Conservation (phyloP, 37 sponge, comb jelly and placozoan species). For the Cliona cf. orientalis region DNA sequence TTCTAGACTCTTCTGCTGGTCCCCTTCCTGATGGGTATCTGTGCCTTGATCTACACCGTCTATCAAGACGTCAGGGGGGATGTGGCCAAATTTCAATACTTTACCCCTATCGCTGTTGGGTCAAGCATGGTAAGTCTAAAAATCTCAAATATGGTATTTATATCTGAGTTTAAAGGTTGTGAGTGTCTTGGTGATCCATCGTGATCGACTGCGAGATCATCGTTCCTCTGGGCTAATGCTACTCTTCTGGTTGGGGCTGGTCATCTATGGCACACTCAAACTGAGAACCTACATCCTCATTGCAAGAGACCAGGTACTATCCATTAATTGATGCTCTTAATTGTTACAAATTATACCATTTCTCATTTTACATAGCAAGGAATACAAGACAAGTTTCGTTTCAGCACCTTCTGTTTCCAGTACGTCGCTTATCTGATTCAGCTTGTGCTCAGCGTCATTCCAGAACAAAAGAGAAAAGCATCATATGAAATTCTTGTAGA, state of each 20-base stretch:
- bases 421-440: constrained; percentile 37
- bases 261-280: constrained; percentile 57
- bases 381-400: constrained; percentile 48
- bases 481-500: background rate
- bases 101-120: constrained; percentile 55
- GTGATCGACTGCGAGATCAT: constrained; percentile 42
- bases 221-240: constrained; percentile 68
- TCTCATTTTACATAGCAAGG: too few species aligned
- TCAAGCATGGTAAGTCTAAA: constrained; percentile 48
- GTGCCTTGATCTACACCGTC: constrained; percentile 46
- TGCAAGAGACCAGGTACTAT: constrained; percentile 27
- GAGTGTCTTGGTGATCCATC: constrained; percentile 28
- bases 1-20: constrained; percentile 38
- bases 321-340: too few species aligned
- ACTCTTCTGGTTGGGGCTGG: constrained; percentile 73
- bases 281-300: constrained; percentile 60
- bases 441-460: constrained; percentile 65
- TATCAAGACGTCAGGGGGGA: background rate
- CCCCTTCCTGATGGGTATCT: constrained; percentile 31
- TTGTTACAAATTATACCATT: too few species aligned
- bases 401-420: constrained; percentile 54
- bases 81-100: constrained; percentile 49
- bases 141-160: too few species aligned
- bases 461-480: too few species aligned
- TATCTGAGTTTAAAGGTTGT: too few species aligned